Conservation (phyloP, 37 sponge, comb jelly and placozoan species). For the Tethya wilhelma region DNA sequence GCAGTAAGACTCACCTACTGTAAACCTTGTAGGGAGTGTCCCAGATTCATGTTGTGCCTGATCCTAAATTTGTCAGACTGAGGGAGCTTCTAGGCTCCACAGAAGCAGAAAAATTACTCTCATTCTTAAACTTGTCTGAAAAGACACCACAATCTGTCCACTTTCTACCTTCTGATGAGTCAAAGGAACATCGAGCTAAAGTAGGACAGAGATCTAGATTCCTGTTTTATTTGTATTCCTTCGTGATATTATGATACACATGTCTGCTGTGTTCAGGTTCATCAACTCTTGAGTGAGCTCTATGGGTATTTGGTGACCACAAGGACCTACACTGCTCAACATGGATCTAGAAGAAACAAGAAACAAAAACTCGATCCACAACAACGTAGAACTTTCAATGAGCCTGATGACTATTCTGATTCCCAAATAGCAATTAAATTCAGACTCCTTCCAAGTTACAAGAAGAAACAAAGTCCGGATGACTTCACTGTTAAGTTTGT, state of each 20-base stretch:
- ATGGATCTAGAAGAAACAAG: neutral
- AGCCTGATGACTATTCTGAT: neutral
- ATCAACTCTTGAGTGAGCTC: neutral
- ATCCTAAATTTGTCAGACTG: constrained; percentile 14
- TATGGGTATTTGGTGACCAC: neutral
- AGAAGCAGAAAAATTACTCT: constrained; percentile 6
- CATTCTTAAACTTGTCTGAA: neutral
- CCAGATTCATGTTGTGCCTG: constrained; percentile 6
- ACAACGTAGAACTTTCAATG: neutral
- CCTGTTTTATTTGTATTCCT: neutral
- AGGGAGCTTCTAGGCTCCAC: constrained; percentile 1
- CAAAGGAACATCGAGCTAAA: constrained; percentile 42
- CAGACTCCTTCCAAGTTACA: neutral
- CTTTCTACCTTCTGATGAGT: neutral
- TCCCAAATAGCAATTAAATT: neutral
- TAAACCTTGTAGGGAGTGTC: constrained; percentile 2
- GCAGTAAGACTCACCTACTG: neutral
- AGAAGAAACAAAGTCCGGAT: neutral
- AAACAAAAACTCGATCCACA: neutral
- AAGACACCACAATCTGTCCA: neutral
- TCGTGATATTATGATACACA: neutral
- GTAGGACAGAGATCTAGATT: neutral
- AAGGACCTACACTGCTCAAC: neutral
- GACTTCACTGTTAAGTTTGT: constrained; percentile 13
- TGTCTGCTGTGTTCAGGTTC: constrained; percentile 13